phyloP scores from a whole-genome alignment of 2,797 vertebrate genomes.

The Gadopsis marmoratus region DNA sequence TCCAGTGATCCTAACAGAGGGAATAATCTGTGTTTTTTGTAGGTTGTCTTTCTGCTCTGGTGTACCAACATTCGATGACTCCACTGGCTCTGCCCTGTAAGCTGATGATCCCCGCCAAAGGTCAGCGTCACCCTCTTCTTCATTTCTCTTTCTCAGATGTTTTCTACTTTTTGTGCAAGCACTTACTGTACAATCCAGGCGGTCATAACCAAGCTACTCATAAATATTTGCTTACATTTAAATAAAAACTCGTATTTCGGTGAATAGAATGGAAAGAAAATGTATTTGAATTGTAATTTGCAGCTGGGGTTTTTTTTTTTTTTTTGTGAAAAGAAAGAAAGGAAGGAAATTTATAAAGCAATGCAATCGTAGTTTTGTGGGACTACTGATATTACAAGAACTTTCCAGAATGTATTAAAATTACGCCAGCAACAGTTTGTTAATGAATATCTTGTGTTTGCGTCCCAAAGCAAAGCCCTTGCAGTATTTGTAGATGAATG shows the following conservation, averaged over 20 bases:
- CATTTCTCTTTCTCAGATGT: neutral
- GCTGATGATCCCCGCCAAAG: constrained; percentile 96
- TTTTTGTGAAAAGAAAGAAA: neutral
- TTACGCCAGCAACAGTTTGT: too few species aligned
- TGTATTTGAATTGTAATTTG: too few species aligned
- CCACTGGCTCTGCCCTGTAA: constrained; percentile 97
- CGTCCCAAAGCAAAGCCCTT: neutral
- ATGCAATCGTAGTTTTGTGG: neutral
- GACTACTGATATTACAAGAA: too few species aligned
- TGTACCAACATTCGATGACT: constrained; percentile 98
- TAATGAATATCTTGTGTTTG: neutral
- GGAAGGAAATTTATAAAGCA: neutral
- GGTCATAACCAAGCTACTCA: too few species aligned
- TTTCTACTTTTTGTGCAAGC: neutral
- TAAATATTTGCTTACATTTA: too few species aligned
- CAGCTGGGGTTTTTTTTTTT: too few species aligned
- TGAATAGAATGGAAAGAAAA: neutral
- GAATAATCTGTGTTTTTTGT: neutral
- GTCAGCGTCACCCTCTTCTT: constrained; percentile 75
- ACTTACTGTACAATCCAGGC: neutral
- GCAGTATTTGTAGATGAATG: neutral
- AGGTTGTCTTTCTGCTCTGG: constrained; percentile 97
- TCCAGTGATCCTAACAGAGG: neutral
- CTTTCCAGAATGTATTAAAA: too few species aligned
- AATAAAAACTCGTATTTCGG: too few species aligned